A percentile compares a stretch with the other conserved stretches of the same genome.
Conservation (phyloP, 1,140 invertebrate genomes). For the Dufourea novaeangliae region DNA sequence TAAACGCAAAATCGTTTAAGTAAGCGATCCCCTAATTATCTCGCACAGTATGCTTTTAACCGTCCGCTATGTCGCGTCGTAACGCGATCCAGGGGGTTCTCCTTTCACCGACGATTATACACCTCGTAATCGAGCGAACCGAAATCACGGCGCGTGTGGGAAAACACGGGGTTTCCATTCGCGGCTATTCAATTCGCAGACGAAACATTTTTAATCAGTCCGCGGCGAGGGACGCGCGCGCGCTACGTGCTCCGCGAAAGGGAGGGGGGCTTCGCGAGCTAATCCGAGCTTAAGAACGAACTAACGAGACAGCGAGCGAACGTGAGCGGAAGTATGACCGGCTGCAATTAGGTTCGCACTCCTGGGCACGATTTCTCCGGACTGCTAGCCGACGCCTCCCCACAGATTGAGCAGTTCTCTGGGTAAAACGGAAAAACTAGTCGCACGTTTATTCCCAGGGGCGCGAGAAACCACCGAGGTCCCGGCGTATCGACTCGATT, state of each 20-base stretch:
- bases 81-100: too few species aligned
- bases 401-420: slow-evolving; percentile 22
- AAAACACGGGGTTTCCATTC: too few species aligned
- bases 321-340: slow-evolving; percentile 43
- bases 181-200: not conserved
- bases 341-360: slow-evolving; percentile 41
- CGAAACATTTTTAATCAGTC: slow-evolving; percentile 31
- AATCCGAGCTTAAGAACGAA: slow-evolving; percentile 43
- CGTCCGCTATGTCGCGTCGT: too few species aligned
- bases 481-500: slow-evolving; percentile 19
- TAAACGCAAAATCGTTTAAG: too few species aligned
- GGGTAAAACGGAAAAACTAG: slow-evolving; percentile 36
- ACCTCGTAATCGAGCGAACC: too few species aligned
- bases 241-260: too few species aligned
- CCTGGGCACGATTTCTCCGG: slow-evolving; percentile 37
- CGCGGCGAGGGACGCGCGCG: not conserved
- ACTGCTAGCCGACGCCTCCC: not conserved
- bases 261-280: not conserved
- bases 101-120: too few species aligned
- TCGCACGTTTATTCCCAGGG: slow-evolving; percentile 34
- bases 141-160: too few species aligned
- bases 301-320: slow-evolving; percentile 32
- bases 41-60: too few species aligned
- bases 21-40: too few species aligned
- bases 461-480: not conserved